phyloP scores from a whole-genome alignment of 1,140 invertebrate genomes.

The Helicorthomorpha holstii region DNA sequence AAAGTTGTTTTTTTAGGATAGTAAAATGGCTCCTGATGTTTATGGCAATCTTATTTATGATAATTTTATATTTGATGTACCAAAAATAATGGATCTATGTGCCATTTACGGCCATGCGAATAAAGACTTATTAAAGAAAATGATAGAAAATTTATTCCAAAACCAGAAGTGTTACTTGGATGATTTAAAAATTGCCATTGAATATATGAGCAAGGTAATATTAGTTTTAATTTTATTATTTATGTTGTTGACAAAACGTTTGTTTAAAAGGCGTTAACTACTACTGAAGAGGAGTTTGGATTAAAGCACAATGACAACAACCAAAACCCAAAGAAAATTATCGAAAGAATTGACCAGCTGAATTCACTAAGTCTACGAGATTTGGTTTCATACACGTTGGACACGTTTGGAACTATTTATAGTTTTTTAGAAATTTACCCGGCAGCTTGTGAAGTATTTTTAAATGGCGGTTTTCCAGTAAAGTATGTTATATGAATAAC shows the following conservation, averaged over 20 bases:
- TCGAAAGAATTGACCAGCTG: not conserved
- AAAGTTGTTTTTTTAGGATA: constrained; percentile 21
- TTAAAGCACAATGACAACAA: no score
- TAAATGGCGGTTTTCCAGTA: not conserved
- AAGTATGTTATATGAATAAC: not conserved
- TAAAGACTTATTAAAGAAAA: constrained; percentile 34
- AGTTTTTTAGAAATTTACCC: not conserved
- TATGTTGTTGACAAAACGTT: no score
- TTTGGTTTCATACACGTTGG: not conserved
- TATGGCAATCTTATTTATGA: constrained; percentile 55
- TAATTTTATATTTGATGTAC: constrained; percentile 62
- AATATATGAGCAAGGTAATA: constrained; percentile 25
- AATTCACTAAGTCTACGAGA: not conserved
- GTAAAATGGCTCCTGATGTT: constrained; percentile 42
- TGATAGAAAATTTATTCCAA: constrained; percentile 45
- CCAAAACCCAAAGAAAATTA: no score
- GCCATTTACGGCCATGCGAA: constrained; percentile 53
- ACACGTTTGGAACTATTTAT: not conserved
- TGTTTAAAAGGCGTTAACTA: no score
- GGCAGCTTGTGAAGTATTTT: not conserved
- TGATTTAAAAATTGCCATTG: constrained; percentile 40
- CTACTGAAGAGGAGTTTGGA: no score
- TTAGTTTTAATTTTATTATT: not conserved
- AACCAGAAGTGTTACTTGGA: constrained; percentile 49
- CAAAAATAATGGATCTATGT: constrained; percentile 59